phyloP scores from a whole-genome alignment of 2,888 invertebrate species.

The Aelia acuminata region DNA sequence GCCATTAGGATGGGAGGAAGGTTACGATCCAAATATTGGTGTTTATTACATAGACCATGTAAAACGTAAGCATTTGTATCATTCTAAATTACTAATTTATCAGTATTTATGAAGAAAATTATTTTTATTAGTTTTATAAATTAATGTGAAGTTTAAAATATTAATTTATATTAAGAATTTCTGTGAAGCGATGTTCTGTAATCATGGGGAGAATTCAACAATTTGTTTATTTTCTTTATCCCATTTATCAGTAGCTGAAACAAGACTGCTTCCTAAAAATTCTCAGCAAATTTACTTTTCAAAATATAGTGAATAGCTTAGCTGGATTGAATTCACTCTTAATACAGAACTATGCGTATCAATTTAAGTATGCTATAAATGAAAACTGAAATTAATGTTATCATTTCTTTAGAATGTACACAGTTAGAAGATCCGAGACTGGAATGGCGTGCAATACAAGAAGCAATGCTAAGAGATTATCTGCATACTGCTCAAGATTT shows the following conservation, averaged over 20 bases:
- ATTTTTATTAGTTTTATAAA: not conserved
- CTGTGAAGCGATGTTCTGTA: no score
- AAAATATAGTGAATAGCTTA: no score
- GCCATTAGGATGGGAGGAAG: slow-evolving; percentile 97
- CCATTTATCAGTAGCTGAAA: no score
- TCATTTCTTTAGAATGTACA: slow-evolving; percentile 83
- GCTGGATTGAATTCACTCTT: no score
- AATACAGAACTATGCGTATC: not conserved
- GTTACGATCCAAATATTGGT: slow-evolving; percentile 93
- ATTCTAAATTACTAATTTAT: not conserved
- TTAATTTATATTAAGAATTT: not conserved
- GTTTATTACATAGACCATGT: slow-evolving; percentile 97
- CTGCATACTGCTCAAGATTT: slow-evolving; percentile 95
- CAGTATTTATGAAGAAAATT: not conserved
- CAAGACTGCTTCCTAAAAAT: no score
- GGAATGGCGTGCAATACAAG: slow-evolving; percentile 97
- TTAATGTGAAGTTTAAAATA: not conserved
- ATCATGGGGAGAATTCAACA: no score
- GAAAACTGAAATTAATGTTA: slow-evolving; percentile 45
- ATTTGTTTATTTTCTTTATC: no score
- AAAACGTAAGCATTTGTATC: slow-evolving; percentile 80
- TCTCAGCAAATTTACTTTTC: no score
- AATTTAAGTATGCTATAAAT: not conserved
- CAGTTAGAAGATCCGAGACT: slow-evolving; percentile 96
- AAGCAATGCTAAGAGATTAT: slow-evolving; percentile 97